Percentiles rank a stretch among this genome's conserved stretches.
These are phyloP conservation scores for Danio rerio DNA, from an alignment of 2,113 vertebrate species.

Conservation along the genomic window GRCz12tu NC_133200.1:32610001-32610500, in stretches of 20 bases:
- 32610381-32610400: neutral
- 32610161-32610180: neutral
- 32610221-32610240: too few species aligned
- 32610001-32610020: too few species aligned
- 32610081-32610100: neutral
- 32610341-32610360: neutral
- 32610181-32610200: neutral
- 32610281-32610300: neutral
- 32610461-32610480: conserved; percentile 63
- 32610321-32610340: neutral
- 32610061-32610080: neutral
- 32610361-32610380: neutral
- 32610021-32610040: too few species aligned
- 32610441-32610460: conserved; percentile 25
- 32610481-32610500: conserved; percentile 67
- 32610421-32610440: neutral
- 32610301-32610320: neutral
- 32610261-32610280: too few species aligned
- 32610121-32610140: neutral
- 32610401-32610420: neutral
- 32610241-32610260: too few species aligned
- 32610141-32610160: neutral
- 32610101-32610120: too few species aligned
- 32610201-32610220: neutral
- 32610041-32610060: too few species aligned